Evolutionary conservation across 1,140 invertebrate genomes (phyloP).

Genomic region (Lasioglossum albipes): DNA sequence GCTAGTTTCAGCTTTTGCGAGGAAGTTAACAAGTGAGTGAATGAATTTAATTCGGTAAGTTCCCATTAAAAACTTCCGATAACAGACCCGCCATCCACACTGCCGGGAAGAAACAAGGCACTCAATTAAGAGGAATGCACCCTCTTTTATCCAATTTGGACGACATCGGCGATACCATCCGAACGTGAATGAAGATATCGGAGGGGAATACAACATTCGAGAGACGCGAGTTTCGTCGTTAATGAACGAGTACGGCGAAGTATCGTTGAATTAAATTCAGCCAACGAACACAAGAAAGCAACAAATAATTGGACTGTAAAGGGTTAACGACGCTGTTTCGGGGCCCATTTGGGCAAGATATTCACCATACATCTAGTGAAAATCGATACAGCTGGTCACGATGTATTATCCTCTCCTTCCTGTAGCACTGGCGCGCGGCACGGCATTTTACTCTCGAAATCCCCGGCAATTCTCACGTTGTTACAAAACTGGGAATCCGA

Average conservation of each 20-base stretch:
- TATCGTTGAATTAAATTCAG: background rate
- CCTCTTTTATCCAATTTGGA: background rate
- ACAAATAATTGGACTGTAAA: slow-evolving; percentile 16
- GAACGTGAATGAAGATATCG: background rate
- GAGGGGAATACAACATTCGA: background rate
- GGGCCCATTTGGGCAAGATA: background rate
- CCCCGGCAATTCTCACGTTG: slow-evolving; percentile 36
- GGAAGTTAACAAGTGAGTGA: background rate
- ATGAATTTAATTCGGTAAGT: background rate
- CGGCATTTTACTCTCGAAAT: slow-evolving; percentile 25
- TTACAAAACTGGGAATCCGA: slow-evolving; percentile 1
- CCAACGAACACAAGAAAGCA: background rate
- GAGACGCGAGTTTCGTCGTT: background rate
- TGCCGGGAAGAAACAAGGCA: background rate
- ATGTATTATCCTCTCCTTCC: slow-evolving; percentile 42
- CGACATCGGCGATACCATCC: background rate
- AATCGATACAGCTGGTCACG: slow-evolving; percentile 34
- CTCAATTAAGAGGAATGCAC: background rate
- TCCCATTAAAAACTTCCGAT: background rate
- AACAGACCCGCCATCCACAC: background rate
- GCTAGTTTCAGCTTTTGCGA: background rate
- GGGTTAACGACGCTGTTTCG: slow-evolving; percentile 5
- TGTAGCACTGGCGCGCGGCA: slow-evolving; percentile 5
- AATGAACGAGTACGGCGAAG: background rate
- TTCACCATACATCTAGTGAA: slow-evolving; percentile 18